A percentile compares a stretch with the other conserved stretches of the same genome.
Conservation (phyloP, 2,797 vertebrate genomes). For the Lacerta agilis region DNA sequence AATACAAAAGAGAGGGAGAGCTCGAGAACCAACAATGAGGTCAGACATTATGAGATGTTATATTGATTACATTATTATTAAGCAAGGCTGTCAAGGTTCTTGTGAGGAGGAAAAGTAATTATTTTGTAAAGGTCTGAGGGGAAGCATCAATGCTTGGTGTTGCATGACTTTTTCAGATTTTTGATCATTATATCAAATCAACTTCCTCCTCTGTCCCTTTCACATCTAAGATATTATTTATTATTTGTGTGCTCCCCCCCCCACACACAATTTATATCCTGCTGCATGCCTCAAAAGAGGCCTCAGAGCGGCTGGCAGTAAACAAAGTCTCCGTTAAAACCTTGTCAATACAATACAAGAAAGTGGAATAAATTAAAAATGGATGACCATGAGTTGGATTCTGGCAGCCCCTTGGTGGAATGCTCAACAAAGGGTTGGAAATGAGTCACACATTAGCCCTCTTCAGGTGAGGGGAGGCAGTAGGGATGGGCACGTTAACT, state of each 20-base stretch:
- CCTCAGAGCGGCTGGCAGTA: not conserved
- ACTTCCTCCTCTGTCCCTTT: not conserved
- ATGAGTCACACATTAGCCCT: not conserved
- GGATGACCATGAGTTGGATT: not conserved
- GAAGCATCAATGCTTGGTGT: not conserved
- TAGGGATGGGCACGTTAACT: no score
- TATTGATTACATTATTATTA: constrained; percentile 30
- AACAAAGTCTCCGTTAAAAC: not conserved
- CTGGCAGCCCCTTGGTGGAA: not conserved
- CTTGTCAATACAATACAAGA: not conserved
- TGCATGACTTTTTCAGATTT: constrained; percentile 1
- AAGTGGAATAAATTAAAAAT: not conserved
- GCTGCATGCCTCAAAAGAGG: not conserved
- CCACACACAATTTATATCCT: not conserved
- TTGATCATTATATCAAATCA: constrained; percentile 4
- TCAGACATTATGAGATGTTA: not conserved
- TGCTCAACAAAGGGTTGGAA: not conserved
- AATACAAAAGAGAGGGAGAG: not conserved
- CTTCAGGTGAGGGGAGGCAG: no score
- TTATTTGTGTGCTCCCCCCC: not conserved
- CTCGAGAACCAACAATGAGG: not conserved
- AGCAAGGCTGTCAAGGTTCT: constrained; percentile 2
- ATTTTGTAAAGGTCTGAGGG: constrained; percentile 13
- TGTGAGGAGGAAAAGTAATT: constrained; percentile 8
- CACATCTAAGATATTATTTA: not conserved